These are phyloP conservation scores for Chinchilla lanigera DNA, from an alignment of 2,113 vertebrate genomes.

Conservation along the genomic window DNA sequence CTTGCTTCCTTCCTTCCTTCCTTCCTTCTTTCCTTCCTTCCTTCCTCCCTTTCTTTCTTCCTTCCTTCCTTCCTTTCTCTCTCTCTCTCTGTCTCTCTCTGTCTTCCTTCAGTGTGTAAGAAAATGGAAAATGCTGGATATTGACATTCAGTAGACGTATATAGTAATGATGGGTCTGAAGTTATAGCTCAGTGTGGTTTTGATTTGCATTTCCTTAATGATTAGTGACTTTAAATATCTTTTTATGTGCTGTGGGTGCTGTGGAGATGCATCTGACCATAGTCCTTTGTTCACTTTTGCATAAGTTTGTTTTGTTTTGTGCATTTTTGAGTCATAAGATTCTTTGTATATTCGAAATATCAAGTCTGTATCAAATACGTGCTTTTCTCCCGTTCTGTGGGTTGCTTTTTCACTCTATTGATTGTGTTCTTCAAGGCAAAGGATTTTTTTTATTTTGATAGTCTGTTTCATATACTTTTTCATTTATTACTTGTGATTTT, in stretches of 20 bases:
- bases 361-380: background rate
- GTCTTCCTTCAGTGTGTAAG: too few relatives aligned
- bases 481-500: background rate
- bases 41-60: too few relatives aligned
- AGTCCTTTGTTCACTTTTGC: background rate
- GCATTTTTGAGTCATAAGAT: background rate
- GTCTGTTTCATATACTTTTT: background rate
- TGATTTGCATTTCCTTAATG: background rate
- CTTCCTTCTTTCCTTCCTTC: too few relatives aligned
- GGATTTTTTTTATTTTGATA: background rate
- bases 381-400: background rate
- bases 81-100: too few relatives aligned
- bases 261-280: background rate
- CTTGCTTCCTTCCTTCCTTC: too few relatives aligned
- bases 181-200: background rate
- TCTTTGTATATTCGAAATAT: background rate
- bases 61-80: too few relatives aligned
- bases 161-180: background rate
- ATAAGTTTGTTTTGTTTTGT: background rate
- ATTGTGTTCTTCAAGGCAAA: background rate
- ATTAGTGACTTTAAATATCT: background rate
- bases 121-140: background rate
- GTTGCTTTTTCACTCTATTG: background rate
- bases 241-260: background rate
- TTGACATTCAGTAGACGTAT: too few relatives aligned